phyloP scores from a whole-genome alignment of 2,113 vertebrate genomes.

The Pelusios castaneus region DNA sequence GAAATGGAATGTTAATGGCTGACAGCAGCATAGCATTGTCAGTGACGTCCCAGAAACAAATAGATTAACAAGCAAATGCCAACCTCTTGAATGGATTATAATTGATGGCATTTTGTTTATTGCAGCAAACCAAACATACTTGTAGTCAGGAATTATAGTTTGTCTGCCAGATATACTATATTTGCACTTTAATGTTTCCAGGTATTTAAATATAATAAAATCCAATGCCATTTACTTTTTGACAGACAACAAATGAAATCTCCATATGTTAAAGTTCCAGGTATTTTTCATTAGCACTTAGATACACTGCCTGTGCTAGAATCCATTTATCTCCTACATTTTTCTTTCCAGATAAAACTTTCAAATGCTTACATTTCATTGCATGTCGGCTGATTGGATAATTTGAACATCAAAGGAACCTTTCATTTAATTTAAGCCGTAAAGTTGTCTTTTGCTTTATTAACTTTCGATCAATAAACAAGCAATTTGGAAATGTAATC shows the following conservation, averaged over 20 bases:
- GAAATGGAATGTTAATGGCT: neutral
- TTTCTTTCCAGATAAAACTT: conserved; percentile 81
- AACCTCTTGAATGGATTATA: conserved; percentile 14
- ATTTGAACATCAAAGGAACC: conserved; percentile 92
- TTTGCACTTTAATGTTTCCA: conserved; percentile 42
- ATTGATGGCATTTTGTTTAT: conserved; percentile 45
- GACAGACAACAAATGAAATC: conserved; percentile 72
- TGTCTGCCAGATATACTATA: conserved; percentile 15
- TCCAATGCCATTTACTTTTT: conserved; percentile 47
- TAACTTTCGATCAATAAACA: conserved; percentile 99
- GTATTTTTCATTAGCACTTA: conserved; percentile 79
- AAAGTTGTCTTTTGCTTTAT: conserved; percentile 92
- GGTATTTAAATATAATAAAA: conserved; percentile 40
- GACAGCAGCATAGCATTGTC: neutral
- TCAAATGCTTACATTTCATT: conserved; percentile 79
- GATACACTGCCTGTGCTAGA: conserved; percentile 64
- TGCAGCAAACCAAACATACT: conserved; percentile 20
- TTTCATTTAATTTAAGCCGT: conserved; percentile 87
- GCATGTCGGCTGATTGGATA: conserved; percentile 85
- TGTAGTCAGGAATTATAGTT: conserved; percentile 6
- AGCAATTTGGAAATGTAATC: conserved; percentile 96
- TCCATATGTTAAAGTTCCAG: conserved; percentile 57
- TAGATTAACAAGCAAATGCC: conserved; percentile 13
- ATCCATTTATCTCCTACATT: conserved; percentile 79
- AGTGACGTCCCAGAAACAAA: neutral